A percentile compares a stretch with the other conserved stretches of the same genome.
Evolutionary conservation across 2,797 vertebrate genomes (phyloP).

Genomic region (Danio aesculapii): DNA sequence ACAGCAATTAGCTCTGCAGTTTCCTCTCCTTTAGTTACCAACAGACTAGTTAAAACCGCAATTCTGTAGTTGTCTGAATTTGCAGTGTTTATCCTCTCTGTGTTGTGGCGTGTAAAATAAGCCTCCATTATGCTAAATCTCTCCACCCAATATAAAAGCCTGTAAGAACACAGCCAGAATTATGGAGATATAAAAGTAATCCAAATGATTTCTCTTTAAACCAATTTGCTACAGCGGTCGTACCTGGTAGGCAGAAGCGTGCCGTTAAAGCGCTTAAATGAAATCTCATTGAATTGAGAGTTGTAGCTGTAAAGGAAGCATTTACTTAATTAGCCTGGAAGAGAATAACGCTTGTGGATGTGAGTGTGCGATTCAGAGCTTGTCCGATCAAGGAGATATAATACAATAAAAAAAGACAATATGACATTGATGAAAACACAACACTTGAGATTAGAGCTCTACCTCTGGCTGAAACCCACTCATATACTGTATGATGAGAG

Average conservation of each 20-base stretch:
- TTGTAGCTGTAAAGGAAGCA: constrained; percentile 38
- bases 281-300: constrained; percentile 48
- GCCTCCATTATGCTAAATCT: constrained; percentile 45
- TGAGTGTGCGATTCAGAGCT: background rate
- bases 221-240: constrained; percentile 55
- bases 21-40: background rate
- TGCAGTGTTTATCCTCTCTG: constrained; percentile 42
- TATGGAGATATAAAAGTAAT: constrained; percentile 50
- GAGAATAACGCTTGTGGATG: constrained; percentile 24
- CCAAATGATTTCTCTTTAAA: constrained; percentile 58
- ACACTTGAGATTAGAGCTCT: constrained; percentile 22
- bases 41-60: background rate
- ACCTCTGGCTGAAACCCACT: constrained; percentile 10
- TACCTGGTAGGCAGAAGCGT: constrained; percentile 54
- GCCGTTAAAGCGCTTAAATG: constrained; percentile 53
- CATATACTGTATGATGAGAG: constrained; percentile 13
- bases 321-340: constrained; percentile 55
- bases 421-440: constrained; percentile 5
- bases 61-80: constrained; percentile 38
- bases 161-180: constrained; percentile 36
- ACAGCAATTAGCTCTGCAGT: background rate
- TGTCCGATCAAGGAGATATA: constrained; percentile 6
- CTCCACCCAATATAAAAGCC: constrained; percentile 47
- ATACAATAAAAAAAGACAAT: constrained; percentile 14
- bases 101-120: constrained; percentile 40